phyloP scores from a whole-genome alignment of 2,113 vertebrate species.

The Suricata suricatta region DNA sequence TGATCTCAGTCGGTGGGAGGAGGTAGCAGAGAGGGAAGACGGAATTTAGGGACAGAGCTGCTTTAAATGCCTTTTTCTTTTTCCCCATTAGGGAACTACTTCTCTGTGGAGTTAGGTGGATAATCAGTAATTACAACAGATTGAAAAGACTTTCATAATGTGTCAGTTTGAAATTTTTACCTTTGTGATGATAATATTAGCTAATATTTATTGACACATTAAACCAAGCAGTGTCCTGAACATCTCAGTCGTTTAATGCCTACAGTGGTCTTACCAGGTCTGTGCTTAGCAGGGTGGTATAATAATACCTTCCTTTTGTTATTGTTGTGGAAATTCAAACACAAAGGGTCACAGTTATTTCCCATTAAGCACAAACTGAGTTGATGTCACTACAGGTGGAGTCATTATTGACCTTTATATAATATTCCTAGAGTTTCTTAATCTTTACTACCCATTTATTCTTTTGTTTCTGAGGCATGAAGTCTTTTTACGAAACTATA shows the following conservation, averaged over 20 bases:
- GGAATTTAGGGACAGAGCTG: background rate
- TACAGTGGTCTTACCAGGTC: background rate
- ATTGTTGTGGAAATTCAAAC: conserved; percentile 27
- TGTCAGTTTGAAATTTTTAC: conserved; percentile 39
- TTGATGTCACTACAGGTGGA: conserved; percentile 37
- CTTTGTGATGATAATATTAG: background rate
- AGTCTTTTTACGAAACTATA: conserved; percentile 19
- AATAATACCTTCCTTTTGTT: conserved; percentile 25
- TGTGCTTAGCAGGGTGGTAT: background rate
- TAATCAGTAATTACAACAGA: conserved; percentile 32
- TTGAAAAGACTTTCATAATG: conserved; percentile 15
- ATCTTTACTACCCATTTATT: background rate
- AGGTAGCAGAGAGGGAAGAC: background rate
- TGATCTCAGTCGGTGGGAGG: background rate
- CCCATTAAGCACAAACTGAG: background rate
- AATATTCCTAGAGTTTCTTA: conserved; percentile 48
- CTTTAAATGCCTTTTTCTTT: background rate
- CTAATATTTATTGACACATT: background rate
- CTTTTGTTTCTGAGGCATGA: conserved; percentile 10
- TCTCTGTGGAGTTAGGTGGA: background rate
- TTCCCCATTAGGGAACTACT: background rate
- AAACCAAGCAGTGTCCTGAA: background rate
- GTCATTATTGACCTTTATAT: conserved; percentile 49
- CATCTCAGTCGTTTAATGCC: background rate
- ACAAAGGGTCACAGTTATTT: conserved; percentile 27